Percentiles rank a stretch among this genome's conserved stretches.
These are phyloP conservation scores for Crematogaster levior DNA, from an alignment of 2,888 invertebrate species.

Conservation along the genomic window DNA sequence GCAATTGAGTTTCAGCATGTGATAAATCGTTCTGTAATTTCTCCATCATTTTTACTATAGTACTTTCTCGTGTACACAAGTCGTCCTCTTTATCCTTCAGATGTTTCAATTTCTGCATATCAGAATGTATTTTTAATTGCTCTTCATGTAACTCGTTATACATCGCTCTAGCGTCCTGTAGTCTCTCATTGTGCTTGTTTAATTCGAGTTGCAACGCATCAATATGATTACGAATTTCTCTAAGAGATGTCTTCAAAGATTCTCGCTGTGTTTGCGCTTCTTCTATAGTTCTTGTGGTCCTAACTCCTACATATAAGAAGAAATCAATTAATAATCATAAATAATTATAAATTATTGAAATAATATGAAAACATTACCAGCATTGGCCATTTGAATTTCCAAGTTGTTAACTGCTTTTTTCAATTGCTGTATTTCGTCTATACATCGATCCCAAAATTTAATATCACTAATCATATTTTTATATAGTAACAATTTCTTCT, in stretches of 20 bases:
- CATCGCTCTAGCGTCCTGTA: slow-evolving; percentile 88
- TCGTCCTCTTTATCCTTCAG: slow-evolving; percentile 85
- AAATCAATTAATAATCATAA: slow-evolving; percentile 10
- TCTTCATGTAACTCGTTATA: slow-evolving; percentile 90
- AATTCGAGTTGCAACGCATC: slow-evolving; percentile 86
- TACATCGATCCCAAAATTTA: slow-evolving; percentile 91
- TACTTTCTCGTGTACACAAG: slow-evolving; percentile 80
- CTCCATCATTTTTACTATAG: slow-evolving; percentile 80
- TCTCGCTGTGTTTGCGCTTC: slow-evolving; percentile 87
- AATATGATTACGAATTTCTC: slow-evolving; percentile 85
- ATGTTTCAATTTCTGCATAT: slow-evolving; percentile 86
- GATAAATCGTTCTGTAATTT: slow-evolving; percentile 76
- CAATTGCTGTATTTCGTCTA: slow-evolving; percentile 87
- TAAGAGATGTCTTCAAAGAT: slow-evolving; percentile 86
- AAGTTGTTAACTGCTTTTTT: slow-evolving; percentile 86
- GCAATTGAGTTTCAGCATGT: slow-evolving; percentile 81
- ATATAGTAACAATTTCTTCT: slow-evolving; percentile 86
- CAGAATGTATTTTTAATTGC: slow-evolving; percentile 89
- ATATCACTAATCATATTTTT: slow-evolving; percentile 91
- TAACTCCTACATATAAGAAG: slow-evolving; percentile 69
- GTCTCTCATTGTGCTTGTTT: slow-evolving; percentile 87
- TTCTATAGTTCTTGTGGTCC: slow-evolving; percentile 85
- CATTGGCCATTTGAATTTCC: slow-evolving; percentile 81
- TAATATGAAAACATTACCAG: slow-evolving; percentile 66
- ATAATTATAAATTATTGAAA: slow-evolving; percentile 68